These are phyloP conservation scores for Thereva nobilitata DNA, from an alignment of 2,888 invertebrate genomes.

Conservation along the genomic window DNA sequence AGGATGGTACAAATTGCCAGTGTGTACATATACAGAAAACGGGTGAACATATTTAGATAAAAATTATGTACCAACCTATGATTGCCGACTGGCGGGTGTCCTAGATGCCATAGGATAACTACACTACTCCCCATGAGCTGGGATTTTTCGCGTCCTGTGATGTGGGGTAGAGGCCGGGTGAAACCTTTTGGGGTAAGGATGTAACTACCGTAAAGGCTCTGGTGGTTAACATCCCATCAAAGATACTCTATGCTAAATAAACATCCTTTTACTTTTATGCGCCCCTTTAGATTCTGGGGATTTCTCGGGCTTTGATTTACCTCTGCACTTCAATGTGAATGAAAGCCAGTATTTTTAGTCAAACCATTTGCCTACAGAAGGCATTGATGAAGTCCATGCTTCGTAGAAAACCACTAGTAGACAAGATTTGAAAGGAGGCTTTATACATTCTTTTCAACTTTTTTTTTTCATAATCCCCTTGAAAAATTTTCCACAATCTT, in stretches of 20 bases:
- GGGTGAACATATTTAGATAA: conserved; percentile 25
- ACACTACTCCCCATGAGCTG: no score
- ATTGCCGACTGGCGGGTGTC: no score
- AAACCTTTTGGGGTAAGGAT: no score
- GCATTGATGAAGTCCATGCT: no score
- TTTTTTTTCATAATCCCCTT: no score
- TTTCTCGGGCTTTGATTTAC: conserved; percentile 26
- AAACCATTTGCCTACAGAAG: neutral
- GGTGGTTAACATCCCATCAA: conserved; percentile 21
- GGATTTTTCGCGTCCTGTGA: no score
- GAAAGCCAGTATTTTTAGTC: conserved; percentile 24
- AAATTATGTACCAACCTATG: conserved; percentile 14
- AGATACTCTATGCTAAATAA: conserved; percentile 24
- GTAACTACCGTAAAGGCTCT: conserved; percentile 5
- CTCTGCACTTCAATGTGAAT: neutral
- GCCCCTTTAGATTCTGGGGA: conserved; percentile 13
- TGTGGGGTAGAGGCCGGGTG: no score
- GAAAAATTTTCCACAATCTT: no score
- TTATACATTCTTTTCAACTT: no score
- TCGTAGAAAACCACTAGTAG: no score
- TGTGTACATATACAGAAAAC: conserved; percentile 10
- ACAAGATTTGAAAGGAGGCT: no score
- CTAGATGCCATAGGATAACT: no score
- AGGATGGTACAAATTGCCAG: conserved; percentile 28
- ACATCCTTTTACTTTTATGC: conserved; percentile 31